Conservation (phyloP, 2,797 vertebrate species). For the Anguilla obscura region DNA sequence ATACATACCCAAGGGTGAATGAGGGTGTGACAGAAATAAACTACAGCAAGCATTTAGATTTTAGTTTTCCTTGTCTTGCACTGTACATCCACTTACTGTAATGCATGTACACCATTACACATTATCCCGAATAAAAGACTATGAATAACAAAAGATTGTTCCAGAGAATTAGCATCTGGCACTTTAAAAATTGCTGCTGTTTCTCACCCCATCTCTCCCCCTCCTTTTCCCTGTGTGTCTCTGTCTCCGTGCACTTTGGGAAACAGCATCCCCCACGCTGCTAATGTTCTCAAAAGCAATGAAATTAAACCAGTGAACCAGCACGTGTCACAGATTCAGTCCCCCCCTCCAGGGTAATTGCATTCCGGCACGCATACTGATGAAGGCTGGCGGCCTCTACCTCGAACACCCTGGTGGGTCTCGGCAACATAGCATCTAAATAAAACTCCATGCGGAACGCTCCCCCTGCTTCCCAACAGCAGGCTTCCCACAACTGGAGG, state of each 20-base stretch:
- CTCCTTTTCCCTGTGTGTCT: slow-evolving; percentile 24
- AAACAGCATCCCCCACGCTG: slow-evolving; percentile 70
- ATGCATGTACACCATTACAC: background rate
- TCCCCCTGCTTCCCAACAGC: slow-evolving; percentile 74
- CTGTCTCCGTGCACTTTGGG: slow-evolving; percentile 10
- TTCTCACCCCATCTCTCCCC: background rate
- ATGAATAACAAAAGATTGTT: slow-evolving; percentile 6
- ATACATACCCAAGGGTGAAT: background rate
- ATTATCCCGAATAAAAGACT: background rate
- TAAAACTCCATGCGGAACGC: slow-evolving; percentile 76
- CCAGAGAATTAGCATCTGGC: slow-evolving; percentile 35
- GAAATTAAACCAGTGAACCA: slow-evolving; percentile 78
- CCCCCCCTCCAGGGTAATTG: slow-evolving; percentile 69
- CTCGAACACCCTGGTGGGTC: slow-evolving; percentile 72
- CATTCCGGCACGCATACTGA: slow-evolving; percentile 67
- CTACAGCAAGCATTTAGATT: background rate
- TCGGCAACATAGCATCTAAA: slow-evolving; percentile 70
- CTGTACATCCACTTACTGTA: background rate
- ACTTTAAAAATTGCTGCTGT: slow-evolving; percentile 29
- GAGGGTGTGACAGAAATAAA: background rate
- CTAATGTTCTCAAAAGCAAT: slow-evolving; percentile 76
- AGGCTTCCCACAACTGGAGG: slow-evolving; percentile 67
- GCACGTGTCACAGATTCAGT: slow-evolving; percentile 65
- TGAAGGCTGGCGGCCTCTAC: slow-evolving; percentile 70
- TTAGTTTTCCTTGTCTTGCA: background rate